phyloP scores from a whole-genome alignment of 2,888 invertebrate genomes.

The Philereme transversata region DNA sequence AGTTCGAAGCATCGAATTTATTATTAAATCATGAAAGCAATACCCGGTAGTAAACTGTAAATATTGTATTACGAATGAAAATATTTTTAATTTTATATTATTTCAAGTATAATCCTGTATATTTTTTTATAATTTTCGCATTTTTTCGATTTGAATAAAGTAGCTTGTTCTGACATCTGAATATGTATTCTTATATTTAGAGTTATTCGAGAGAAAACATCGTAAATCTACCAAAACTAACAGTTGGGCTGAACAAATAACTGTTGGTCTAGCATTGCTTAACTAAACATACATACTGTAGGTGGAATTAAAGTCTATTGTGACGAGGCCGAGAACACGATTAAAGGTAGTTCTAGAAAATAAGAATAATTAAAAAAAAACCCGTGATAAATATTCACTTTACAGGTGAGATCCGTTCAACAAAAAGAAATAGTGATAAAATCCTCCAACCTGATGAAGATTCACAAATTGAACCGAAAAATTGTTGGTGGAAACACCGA shows the following conservation, averaged over 20 bases:
- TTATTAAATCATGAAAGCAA: conserved; percentile 30
- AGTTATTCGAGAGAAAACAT: conserved; percentile 19
- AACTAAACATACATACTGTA: background rate
- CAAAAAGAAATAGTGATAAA: too few relatives aligned
- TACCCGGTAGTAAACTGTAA: conserved; percentile 18
- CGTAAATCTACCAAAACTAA: background rate
- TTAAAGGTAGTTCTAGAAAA: too few relatives aligned
- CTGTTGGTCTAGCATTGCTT: too few relatives aligned
- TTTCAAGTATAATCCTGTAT: conserved; percentile 1
- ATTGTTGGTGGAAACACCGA: too few relatives aligned
- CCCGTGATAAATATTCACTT: too few relatives aligned
- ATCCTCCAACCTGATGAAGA: too few relatives aligned
- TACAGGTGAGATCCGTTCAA: too few relatives aligned
- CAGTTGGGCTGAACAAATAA: too few relatives aligned
- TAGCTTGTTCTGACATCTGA: conserved; percentile 15
- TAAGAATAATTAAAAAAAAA: too few relatives aligned
- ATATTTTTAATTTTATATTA: background rate
- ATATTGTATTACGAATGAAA: conserved; percentile 13
- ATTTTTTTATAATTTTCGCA: conserved; percentile 15
- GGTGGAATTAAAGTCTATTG: too few relatives aligned
- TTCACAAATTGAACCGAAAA: too few relatives aligned
- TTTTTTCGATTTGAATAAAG: conserved; percentile 2
- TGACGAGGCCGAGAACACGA: too few relatives aligned
- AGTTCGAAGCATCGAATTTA: conserved; percentile 41
- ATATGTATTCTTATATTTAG: conserved; percentile 10